Evolutionary conservation across 2,113 vertebrate genomes (phyloP).

Genomic region (Elaphurus davidianus): DNA sequence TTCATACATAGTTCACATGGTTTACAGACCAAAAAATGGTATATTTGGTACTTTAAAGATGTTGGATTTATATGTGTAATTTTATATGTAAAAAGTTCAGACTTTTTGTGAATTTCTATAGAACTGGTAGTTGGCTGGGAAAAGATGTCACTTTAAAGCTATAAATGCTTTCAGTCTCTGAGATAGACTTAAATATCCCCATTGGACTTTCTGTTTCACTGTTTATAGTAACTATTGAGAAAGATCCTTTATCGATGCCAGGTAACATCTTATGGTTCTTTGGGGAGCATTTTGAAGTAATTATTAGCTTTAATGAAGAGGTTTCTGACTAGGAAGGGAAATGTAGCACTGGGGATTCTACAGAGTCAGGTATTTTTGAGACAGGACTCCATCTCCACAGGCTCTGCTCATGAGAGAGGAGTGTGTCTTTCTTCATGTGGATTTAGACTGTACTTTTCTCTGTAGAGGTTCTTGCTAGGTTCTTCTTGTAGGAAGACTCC

Average conservation of each 20-base stretch:
- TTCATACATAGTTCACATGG: background rate
- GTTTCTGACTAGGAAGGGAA: background rate
- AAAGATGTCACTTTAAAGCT: constrained; percentile 21
- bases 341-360: background rate
- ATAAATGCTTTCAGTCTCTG: background rate
- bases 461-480: background rate
- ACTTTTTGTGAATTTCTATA: background rate
- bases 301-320: constrained; percentile 29
- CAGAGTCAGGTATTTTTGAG: background rate
- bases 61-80: background rate
- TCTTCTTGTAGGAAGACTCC: background rate
- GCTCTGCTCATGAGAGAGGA: background rate
- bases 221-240: constrained; percentile 14
- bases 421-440: background rate
- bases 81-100: background rate
- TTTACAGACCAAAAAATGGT: background rate
- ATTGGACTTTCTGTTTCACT: background rate
- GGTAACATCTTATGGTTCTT: background rate
- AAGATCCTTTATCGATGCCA: constrained; percentile 4
- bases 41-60: background rate
- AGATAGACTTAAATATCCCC: background rate
- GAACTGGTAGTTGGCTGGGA: background rate
- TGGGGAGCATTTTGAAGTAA: background rate
- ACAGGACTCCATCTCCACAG: background rate
- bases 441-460: background rate